Percentiles rank a stretch among this genome's conserved stretches.
Evolutionary conservation across 1,140 invertebrate genomes (phyloP).

Genomic region (Eueides isabella): DNA sequence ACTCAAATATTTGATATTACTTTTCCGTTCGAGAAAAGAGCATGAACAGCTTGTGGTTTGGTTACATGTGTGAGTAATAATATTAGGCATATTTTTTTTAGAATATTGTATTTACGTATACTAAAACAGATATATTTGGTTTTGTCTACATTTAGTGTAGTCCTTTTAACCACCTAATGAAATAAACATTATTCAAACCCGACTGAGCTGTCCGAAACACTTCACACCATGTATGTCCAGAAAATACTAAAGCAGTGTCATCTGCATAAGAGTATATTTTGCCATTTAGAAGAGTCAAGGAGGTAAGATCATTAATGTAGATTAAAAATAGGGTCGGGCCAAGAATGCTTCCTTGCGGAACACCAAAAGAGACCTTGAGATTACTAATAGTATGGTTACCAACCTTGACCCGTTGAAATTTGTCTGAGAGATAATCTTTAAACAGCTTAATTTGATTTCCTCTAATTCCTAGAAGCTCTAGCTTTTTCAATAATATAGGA

Average conservation of each 20-base stretch:
- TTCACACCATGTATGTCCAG: not conserved
- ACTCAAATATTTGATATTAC: too few species aligned
- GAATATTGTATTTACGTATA: not conserved
- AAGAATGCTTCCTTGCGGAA: too few species aligned
- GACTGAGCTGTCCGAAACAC: not conserved
- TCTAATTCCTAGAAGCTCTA: too few species aligned
- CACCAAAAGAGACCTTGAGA: not conserved
- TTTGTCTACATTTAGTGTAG: not conserved
- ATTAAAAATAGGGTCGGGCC: too few species aligned
- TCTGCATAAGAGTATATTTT: slow-evolving; percentile 10
- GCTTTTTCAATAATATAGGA: too few species aligned
- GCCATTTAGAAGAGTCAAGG: not conserved
- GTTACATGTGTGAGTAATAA: not conserved
- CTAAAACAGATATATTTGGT: too few species aligned
- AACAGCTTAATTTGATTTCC: too few species aligned
- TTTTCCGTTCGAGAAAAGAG: too few species aligned
- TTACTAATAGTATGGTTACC: not conserved
- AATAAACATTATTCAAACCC: not conserved
- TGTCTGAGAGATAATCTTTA: too few species aligned
- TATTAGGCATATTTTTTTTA: not conserved
- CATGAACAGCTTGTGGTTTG: not conserved
- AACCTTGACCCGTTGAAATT: too few species aligned
- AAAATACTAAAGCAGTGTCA: not conserved
- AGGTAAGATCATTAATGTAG: too few species aligned
- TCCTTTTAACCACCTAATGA: not conserved